Evolutionary conservation across 2,113 vertebrate species (phyloP), one percentile per base, ranked within the genome.

Genomic region (Hassar affinis): DNA sequence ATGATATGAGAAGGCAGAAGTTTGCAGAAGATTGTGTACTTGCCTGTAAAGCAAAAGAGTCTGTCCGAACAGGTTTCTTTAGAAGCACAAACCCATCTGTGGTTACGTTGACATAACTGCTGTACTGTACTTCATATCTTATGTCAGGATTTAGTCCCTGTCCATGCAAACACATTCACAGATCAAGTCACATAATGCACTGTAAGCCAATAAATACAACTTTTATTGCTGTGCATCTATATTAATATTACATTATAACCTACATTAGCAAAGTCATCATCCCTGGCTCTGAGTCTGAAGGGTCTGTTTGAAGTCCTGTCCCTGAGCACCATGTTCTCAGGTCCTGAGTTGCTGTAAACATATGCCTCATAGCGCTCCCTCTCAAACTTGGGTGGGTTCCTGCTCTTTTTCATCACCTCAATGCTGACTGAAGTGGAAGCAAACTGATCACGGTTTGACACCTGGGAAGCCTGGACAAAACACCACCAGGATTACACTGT

Each of bases 61-160:
- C 93, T 0, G 93, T 90, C 69, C 90, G 85, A 84, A 96, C 92
- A 1, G 89, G 68, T n/a, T 69, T 47, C 0, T 94, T 94, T n/a
- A 95, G 93, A 84, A 96, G 85, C 87, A 97, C 91, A 57, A 95
- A 91, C 7, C 96, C 96, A 0, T 96, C 95, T 3, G 64, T 89
- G 49, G 95, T 96, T 69, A 94, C 89, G 0, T 87, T 94, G 87
- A 97, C 96, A 20, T 95, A 92, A 0, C 92, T 94, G 93, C 93
- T 96, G 92, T 95, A 95, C 86, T 93, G 92, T 61, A 97, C 92
- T 86, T 90, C 92, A 30, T 97, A 96, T 69, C 85, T 84, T 1
- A 96, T 85, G 47, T 93, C 93, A 56, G 95, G 95, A 89, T 97
- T 97, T 85, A 94, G 1, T 74, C 94, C 93, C 96, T 97, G 92